phyloP scores from a whole-genome alignment of 1,140 invertebrate species.

The Rhyacophila brunnea region DNA sequence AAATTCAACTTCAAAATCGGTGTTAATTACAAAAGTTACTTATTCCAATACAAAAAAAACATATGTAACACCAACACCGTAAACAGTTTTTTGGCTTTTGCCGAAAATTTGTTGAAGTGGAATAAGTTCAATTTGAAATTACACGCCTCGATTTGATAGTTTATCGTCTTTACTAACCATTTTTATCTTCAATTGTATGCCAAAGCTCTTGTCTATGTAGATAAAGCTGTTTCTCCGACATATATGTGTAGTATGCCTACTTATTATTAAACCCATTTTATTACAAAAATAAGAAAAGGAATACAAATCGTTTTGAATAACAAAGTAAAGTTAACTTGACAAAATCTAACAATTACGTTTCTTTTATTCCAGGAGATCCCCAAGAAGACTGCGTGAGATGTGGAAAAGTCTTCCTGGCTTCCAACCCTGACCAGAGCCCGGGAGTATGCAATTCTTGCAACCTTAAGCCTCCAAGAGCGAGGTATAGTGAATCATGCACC shows the following conservation, averaged over 20 bases:
- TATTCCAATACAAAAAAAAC: too few relatives aligned
- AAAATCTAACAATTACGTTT: neutral
- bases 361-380: slow-evolving; percentile 41
- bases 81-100: too few relatives aligned
- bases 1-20: too few relatives aligned
- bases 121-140: too few relatives aligned
- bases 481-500: slow-evolving; percentile 38
- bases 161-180: too few relatives aligned
- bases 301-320: neutral
- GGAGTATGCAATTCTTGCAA: slow-evolving; percentile 36
- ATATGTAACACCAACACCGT: too few relatives aligned
- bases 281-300: neutral
- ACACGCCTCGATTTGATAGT: too few relatives aligned
- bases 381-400: slow-evolving; percentile 49
- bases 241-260: neutral
- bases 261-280: neutral
- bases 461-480: slow-evolving; percentile 30
- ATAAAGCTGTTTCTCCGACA: neutral
- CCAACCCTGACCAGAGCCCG: slow-evolving; percentile 35
- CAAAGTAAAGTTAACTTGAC: neutral
- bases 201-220: too few relatives aligned
- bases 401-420: slow-evolving; percentile 42
- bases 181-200: too few relatives aligned
- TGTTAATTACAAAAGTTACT: too few relatives aligned
- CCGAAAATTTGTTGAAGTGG: too few relatives aligned